Base-by-base conservation (phyloP, 2,888 invertebrate species). In the Octodonta nipae region DNA sequence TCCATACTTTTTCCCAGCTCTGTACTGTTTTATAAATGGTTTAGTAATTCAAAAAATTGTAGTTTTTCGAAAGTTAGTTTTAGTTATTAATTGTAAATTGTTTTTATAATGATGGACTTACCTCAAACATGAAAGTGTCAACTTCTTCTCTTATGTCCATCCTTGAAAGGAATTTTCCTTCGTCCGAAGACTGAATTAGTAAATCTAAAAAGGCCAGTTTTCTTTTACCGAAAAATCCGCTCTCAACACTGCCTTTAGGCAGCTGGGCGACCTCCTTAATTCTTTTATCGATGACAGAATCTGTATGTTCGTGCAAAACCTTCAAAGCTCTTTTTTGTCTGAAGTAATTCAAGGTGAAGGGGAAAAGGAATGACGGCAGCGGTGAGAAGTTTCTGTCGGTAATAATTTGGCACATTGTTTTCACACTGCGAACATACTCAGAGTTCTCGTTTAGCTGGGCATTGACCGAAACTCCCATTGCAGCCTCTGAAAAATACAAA, bases 401-500 rank as follows among this genome's bases (percentile, higher is more conserved):
- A 1, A 56, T 42, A n/a, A 60, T 46, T 27, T 51, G 40, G 30
- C 51, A 50, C 48, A 58, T 50, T 32, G 67, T 68, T 57, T 75
- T 73, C 20, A 85, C 75, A 4, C 81, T 75, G 47, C 66, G 64
- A 0, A 83, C 79, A 52, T 84, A 86, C 44, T 74, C 70, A 0
- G 79, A 78, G 40, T 79, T 68, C 4, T 64, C 64, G 49, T 78
- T 65, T 6, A 63, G 63, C 56, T 87, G 86, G 0, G 84, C 81
- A 51, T 81, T 66, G 1, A 83, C 63, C 15, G 71, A 68, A 5
- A 74, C 70, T 1, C 86, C 87, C 87, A 88, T 88, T 4, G 87
- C 79, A 5, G 83, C 77, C 63, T 87, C 86, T 82, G 63, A 33
- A 66, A 57, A 47, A 32, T 17, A 13, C 3, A n/a, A n/a, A n/a